Evolutionary conservation across 1,140 invertebrate genomes (phyloP).

Genomic region (Bombus sibiricus): DNA sequence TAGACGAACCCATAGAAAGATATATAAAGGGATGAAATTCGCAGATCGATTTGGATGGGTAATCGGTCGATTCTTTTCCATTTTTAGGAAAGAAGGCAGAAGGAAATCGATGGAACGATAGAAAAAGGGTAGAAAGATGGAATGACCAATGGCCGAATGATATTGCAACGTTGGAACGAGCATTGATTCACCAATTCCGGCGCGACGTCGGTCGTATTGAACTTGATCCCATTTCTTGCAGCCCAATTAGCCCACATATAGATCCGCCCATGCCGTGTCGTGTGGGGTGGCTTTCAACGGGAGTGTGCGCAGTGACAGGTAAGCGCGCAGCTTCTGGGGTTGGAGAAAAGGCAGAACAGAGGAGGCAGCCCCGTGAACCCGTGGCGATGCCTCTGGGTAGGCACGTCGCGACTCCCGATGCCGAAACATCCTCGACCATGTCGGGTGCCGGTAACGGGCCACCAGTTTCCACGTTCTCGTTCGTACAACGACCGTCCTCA

Average conservation of each 20-base stretch:
- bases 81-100: not conserved
- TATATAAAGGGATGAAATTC: not conserved
- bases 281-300: conserved; percentile 31
- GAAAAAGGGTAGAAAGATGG: not conserved
- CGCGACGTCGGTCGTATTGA: conserved; percentile 13
- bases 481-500: not conserved
- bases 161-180: not conserved
- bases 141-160: not conserved
- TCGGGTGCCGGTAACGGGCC: conserved; percentile 57
- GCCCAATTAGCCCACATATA: conserved; percentile 49
- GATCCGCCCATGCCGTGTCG: conserved; percentile 34
- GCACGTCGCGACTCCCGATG: conserved; percentile 64
- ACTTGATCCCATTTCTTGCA: conserved; percentile 41
- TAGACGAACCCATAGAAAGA: not conserved
- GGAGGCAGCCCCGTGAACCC: conserved; percentile 45
- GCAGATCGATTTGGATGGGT: not conserved
- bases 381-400: conserved; percentile 50
- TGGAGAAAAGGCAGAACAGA: conserved; percentile 46
- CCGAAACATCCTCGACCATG: conserved; percentile 57
- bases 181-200: not conserved
- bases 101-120: not conserved
- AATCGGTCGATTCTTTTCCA: not conserved
- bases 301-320: conserved; percentile 57
- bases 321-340: conserved; percentile 45
- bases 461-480: conserved; percentile 22